Evolutionary conservation across 2,888 invertebrate genomes (phyloP).

Genomic region (Drosophila trichaetosa): DNA sequence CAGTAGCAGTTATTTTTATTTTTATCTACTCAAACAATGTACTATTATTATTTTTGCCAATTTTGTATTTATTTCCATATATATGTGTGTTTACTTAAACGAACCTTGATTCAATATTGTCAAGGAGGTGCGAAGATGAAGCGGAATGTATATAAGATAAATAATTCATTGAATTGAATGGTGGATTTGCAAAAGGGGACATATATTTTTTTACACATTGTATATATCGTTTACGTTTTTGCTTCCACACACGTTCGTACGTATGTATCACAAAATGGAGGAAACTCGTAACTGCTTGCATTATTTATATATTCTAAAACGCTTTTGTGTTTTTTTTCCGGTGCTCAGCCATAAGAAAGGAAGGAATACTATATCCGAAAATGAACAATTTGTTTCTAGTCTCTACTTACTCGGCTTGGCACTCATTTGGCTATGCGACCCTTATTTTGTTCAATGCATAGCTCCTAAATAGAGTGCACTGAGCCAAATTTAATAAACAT

Average conservation of each 20-base stretch:
- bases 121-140: constrained; percentile 29
- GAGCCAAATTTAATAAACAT: constrained; percentile 29
- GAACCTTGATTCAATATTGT: constrained; percentile 15
- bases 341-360: constrained; percentile 37
- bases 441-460: constrained; percentile 45
- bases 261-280: constrained; percentile 40
- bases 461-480: constrained; percentile 61
- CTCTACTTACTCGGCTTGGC: constrained; percentile 36
- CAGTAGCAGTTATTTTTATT: constrained; percentile 27
- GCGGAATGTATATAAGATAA: constrained; percentile 56
- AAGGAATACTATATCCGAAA: constrained; percentile 29
- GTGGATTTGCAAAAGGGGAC: constrained; percentile 56
- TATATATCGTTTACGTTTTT: constrained; percentile 61
- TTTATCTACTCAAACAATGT: constrained; percentile 43
- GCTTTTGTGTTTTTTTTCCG: constrained; percentile 25
- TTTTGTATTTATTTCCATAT: constrained; percentile 70
- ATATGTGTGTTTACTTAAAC: constrained; percentile 52
- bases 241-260: constrained; percentile 49
- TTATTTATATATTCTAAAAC: constrained; percentile 23
- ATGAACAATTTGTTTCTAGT: constrained; percentile 61
- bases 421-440: constrained; percentile 70
- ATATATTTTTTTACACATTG: constrained; percentile 73
- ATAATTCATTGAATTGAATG: constrained; percentile 10
- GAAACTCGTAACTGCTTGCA: constrained; percentile 34
- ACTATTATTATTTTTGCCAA: constrained; percentile 60